Evolutionary conservation across 2,888 invertebrate genomes (phyloP).

Genomic region (Sesamia inferens): DNA sequence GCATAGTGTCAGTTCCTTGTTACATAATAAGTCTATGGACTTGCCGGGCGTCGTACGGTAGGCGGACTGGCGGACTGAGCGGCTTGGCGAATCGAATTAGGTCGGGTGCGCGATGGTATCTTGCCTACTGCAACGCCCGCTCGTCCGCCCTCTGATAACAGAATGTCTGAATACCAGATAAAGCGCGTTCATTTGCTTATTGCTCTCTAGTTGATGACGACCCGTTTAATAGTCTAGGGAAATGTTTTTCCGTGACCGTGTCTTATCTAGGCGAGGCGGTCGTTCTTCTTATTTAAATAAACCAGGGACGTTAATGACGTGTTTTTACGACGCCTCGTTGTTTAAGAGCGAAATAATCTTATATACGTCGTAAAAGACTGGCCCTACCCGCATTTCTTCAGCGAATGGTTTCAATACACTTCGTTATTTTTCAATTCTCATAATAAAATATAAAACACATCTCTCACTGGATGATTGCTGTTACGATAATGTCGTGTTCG

Average conservation of each 20-base stretch:
- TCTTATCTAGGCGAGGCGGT: constrained; percentile 75
- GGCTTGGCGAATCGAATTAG: constrained; percentile 84
- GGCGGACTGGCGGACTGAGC: constrained; percentile 64
- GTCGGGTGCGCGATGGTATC: constrained; percentile 85
- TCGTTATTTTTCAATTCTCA: constrained; percentile 48
- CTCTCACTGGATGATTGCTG: constrained; percentile 62
- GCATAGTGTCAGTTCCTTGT: constrained; percentile 33
- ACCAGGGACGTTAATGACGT: constrained; percentile 69
- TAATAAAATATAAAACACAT: constrained; percentile 58
- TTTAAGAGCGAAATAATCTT: constrained; percentile 48
- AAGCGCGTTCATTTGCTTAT: constrained; percentile 83
- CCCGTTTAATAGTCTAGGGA: constrained; percentile 76
- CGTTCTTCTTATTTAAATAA: constrained; percentile 73
- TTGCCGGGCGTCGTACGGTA: constrained; percentile 65
- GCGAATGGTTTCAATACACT: constrained; percentile 32
- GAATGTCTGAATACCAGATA: constrained; percentile 80
- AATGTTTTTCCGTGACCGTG: constrained; percentile 80
- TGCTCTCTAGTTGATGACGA: constrained; percentile 79
- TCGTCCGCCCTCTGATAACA: constrained; percentile 77
- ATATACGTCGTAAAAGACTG: constrained; percentile 25
- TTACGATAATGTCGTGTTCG: constrained; percentile 68
- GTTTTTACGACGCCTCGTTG: constrained; percentile 60
- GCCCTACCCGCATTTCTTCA: constrained; percentile 14
- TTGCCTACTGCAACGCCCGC: constrained; percentile 74
- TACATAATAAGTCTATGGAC: constrained; percentile 60